Conservation (phyloP, 2,797 vertebrate species). For the Micrastur ruficollis region DNA sequence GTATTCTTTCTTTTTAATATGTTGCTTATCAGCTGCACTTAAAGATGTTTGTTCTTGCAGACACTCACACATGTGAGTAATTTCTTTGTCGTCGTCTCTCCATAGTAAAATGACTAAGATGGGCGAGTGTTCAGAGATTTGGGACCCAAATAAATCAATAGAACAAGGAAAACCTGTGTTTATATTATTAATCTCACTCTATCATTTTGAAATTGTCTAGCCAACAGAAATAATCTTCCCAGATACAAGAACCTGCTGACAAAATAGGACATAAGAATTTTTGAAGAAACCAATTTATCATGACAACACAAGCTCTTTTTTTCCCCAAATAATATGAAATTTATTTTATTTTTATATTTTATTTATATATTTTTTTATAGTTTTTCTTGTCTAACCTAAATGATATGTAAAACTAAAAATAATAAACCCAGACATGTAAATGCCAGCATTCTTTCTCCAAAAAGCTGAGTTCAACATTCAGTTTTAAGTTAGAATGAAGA, state of each 20-base stretch:
- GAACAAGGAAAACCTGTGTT: background rate
- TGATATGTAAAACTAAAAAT: background rate
- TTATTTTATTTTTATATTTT: too few relatives aligned
- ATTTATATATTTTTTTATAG: too few relatives aligned
- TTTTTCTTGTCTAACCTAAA: background rate
- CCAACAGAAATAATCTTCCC: slow-evolving; percentile 7
- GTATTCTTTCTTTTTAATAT: background rate
- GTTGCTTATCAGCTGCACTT: background rate
- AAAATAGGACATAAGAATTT: background rate
- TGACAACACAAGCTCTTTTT: background rate
- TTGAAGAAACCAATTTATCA: slow-evolving; percentile 15
- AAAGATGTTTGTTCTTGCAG: background rate
- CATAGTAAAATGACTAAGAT: background rate
- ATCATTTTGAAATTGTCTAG: slow-evolving; percentile 5
- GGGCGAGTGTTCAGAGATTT: background rate
- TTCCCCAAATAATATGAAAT: background rate
- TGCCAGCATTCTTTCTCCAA: background rate
- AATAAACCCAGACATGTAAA: background rate
- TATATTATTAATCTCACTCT: slow-evolving; percentile 21
- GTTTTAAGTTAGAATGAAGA: background rate
- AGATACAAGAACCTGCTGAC: slow-evolving; percentile 7
- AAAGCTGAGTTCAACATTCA: background rate
- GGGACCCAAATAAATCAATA: slow-evolving; percentile 6
- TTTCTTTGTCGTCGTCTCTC: background rate
- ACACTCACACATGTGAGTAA: background rate